phyloP scores from a whole-genome alignment of 2,797 vertebrate species.

The Taenioides sp. region DNA sequence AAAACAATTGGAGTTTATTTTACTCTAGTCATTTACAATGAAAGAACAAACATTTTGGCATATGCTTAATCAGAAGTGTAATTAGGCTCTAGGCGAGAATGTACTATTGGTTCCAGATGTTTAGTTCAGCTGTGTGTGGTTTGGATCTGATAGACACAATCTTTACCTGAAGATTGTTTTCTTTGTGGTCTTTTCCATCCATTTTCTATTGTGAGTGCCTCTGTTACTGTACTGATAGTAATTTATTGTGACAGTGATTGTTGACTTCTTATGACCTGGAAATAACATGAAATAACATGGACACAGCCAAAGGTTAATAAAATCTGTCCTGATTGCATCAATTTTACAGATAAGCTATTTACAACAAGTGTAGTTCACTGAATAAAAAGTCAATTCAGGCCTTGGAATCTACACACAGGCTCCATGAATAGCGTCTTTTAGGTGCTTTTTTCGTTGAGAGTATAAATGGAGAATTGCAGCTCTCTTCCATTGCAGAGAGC shows the following conservation, averaged over 20 bases:
- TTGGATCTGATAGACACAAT: constrained; percentile 16
- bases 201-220: neutral
- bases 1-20: constrained; percentile 6
- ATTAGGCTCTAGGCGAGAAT: constrained; percentile 34
- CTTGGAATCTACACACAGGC: constrained; percentile 88
- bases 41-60: neutral
- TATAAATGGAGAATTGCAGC: constrained; percentile 91
- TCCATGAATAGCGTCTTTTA: constrained; percentile 96
- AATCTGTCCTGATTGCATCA: constrained; percentile 94
- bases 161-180: constrained; percentile 34
- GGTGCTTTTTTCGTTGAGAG: constrained; percentile 76
- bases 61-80: constrained; percentile 32
- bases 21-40: neutral
- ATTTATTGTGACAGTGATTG: constrained; percentile 56
- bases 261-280: constrained; percentile 58
- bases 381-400: constrained; percentile 98
- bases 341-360: constrained; percentile 98
- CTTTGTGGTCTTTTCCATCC: neutral
- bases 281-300: constrained; percentile 67
- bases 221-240: constrained; percentile 47
- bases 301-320: constrained; percentile 95
- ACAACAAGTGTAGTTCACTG: constrained; percentile 92
- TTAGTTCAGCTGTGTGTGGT: constrained; percentile 14
- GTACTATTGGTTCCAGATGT: constrained; percentile 60
- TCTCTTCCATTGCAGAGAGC: constrained; percentile 87